phyloP scores from a whole-genome alignment of 2,888 invertebrate species.

The Heliconius aoede region DNA sequence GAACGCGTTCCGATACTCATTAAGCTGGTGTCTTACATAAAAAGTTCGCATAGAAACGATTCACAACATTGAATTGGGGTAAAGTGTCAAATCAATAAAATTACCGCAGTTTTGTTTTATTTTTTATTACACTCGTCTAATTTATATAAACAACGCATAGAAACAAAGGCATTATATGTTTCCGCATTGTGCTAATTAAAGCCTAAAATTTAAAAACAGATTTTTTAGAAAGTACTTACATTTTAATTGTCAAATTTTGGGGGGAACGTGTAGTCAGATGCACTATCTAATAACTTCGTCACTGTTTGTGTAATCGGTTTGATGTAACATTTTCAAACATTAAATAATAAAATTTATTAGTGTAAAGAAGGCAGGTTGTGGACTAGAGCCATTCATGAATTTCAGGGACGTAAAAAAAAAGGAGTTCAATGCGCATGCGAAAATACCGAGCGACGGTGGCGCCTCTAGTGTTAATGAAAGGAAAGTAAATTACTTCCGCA shows the following conservation, averaged over 20 bases:
- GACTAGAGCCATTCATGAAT: constrained; percentile 78
- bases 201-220: constrained; percentile 14
- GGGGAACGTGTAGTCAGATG: constrained; percentile 60
- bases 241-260: constrained; percentile 70
- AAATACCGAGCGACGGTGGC: constrained; percentile 50
- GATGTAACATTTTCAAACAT: constrained; percentile 75
- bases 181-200: constrained; percentile 24
- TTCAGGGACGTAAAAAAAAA: constrained; percentile 66
- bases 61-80: constrained; percentile 65
- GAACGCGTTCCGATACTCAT: constrained; percentile 29
- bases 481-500: constrained; percentile 7
- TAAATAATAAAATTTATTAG: constrained; percentile 69
- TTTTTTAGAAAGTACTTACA: constrained; percentile 59
- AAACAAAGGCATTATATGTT: constrained; percentile 11
- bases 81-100: constrained; percentile 82
- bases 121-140: constrained; percentile 42
- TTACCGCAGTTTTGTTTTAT: constrained; percentile 83
- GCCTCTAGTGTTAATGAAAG: constrained; percentile 50
- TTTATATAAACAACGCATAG: neutral
- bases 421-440: constrained; percentile 73
- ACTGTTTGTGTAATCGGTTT: constrained; percentile 62
- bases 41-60: constrained; percentile 67
- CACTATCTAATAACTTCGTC: constrained; percentile 78
- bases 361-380: constrained; percentile 70
- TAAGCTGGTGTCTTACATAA: constrained; percentile 50